Conservation (phyloP, 2,888 invertebrate genomes). For the Zelleria hepariella region DNA sequence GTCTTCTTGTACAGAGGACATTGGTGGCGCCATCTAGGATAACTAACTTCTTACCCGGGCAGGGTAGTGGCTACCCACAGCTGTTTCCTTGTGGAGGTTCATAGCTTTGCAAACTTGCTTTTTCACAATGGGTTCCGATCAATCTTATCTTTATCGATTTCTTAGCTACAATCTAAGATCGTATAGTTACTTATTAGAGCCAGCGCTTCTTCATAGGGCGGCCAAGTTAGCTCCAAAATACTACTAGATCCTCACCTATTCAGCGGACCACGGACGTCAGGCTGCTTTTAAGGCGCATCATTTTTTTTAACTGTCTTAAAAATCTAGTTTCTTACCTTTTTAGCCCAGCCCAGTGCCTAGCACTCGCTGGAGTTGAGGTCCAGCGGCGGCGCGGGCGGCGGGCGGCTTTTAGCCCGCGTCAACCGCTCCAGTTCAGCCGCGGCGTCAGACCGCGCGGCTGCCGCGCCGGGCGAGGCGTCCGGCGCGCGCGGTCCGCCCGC, state of each 20-base stretch:
- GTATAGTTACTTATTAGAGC: too few relatives aligned
- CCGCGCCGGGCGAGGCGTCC: neutral
- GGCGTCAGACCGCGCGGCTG: conserved; percentile 81
- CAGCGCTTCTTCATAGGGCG: too few relatives aligned
- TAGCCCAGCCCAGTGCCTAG: conserved; percentile 9
- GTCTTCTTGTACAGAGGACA: conserved; percentile 96
- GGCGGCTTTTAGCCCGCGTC: conserved; percentile 79
- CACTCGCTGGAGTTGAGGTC: conserved; percentile 64
- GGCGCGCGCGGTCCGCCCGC: conserved; percentile 51
- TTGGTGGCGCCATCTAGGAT: too few relatives aligned
- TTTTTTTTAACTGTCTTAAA: neutral
- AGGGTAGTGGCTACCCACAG: neutral
- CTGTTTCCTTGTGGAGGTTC: too few relatives aligned
- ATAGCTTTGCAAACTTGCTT: too few relatives aligned
- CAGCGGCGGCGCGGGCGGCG: conserved; percentile 80
- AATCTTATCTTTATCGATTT: too few relatives aligned
- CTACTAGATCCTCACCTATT: too few relatives aligned
- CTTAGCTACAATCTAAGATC: too few relatives aligned
- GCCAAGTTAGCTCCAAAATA: too few relatives aligned
- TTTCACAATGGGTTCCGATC: too few relatives aligned
- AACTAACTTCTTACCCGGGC: neutral
- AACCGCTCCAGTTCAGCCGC: conserved; percentile 94
- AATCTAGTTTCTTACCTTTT: neutral
- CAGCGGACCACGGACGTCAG: too few relatives aligned
- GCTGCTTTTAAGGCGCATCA: neutral